A percentile compares a stretch with the other conserved stretches of the same genome.
Evolutionary conservation across 2,888 invertebrate species (phyloP).

Genomic region (Stratiomys singularior): DNA sequence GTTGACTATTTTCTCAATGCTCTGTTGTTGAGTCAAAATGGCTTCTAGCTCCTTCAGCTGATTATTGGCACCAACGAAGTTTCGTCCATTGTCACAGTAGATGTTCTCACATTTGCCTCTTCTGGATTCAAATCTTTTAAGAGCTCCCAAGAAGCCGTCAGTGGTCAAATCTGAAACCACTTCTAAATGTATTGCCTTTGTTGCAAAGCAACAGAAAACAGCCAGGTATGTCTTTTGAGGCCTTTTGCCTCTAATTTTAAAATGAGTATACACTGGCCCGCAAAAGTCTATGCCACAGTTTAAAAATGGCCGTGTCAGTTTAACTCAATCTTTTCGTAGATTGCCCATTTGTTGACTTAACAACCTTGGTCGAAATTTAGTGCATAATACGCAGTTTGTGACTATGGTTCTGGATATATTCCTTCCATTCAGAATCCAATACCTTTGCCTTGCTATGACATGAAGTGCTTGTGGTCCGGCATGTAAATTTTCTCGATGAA

Average conservation of each 20-base stretch:
- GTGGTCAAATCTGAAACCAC: constrained; percentile 33
- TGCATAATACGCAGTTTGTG: constrained; percentile 51
- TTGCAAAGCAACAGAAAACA: constrained; percentile 1
- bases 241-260: constrained; percentile 28
- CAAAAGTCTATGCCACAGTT: constrained; percentile 47
- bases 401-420: constrained; percentile 49
- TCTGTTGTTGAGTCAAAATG: background rate
- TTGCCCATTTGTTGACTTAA: constrained; percentile 55
- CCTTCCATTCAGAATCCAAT: constrained; percentile 54
- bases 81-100: constrained; percentile 18
- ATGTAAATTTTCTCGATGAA: constrained; percentile 33
- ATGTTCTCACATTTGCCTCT: constrained; percentile 33
- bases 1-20: background rate
- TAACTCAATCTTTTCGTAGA: constrained; percentile 52
- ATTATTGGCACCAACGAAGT: constrained; percentile 17
- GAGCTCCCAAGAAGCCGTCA: constrained; percentile 26
- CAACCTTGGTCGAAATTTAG: constrained; percentile 47
- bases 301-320: constrained; percentile 43
- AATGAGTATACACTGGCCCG: constrained; percentile 47
- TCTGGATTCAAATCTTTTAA: constrained; percentile 39
- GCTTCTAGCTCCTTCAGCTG: background rate
- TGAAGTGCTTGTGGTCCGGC: constrained; percentile 44
- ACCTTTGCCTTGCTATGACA: constrained; percentile 49
- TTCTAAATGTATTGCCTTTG: constrained; percentile 28
- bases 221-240: constrained; percentile 30